phyloP scores from a whole-genome alignment of 2,113 vertebrate genomes.

The Zapornia atra region DNA sequence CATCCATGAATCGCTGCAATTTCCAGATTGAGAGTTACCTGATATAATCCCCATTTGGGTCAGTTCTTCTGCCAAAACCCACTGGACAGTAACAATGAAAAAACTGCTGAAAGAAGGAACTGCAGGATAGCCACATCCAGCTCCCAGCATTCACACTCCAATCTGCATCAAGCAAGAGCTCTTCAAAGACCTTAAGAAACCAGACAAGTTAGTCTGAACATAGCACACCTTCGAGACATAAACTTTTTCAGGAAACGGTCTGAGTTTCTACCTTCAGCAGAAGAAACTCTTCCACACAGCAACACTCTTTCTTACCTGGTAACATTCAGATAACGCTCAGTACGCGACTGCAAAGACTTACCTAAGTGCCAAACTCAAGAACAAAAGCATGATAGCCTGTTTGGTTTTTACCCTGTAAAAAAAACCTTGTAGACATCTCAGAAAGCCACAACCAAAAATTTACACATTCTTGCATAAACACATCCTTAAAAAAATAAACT shows the following conservation, averaged over 20 bases:
- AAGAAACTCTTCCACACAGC: not conserved
- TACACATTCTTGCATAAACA: not conserved
- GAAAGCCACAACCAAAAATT: not conserved
- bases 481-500: not conserved
- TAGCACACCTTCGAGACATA: not conserved
- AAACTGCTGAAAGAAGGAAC: constrained; percentile 96
- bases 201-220: constrained; percentile 25
- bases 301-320: not conserved
- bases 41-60: constrained; percentile 96
- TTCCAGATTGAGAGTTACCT: constrained; percentile 74
- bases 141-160: constrained; percentile 98
- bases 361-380: not conserved
- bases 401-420: not conserved
- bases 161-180: constrained; percentile 91
- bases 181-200: constrained; percentile 90
- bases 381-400: not conserved
- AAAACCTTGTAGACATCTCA: not conserved
- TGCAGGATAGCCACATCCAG: constrained; percentile 99
- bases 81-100: constrained; percentile 97
- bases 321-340: not conserved
- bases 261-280: not conserved
- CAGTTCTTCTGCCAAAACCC: constrained; percentile 92
- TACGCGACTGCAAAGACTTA: not conserved
- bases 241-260: not conserved
- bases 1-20: not conserved